These are phyloP conservation scores for Ceriagrion tenellum DNA, from an alignment of 2,888 invertebrate genomes.

Conservation along the genomic window DNA sequence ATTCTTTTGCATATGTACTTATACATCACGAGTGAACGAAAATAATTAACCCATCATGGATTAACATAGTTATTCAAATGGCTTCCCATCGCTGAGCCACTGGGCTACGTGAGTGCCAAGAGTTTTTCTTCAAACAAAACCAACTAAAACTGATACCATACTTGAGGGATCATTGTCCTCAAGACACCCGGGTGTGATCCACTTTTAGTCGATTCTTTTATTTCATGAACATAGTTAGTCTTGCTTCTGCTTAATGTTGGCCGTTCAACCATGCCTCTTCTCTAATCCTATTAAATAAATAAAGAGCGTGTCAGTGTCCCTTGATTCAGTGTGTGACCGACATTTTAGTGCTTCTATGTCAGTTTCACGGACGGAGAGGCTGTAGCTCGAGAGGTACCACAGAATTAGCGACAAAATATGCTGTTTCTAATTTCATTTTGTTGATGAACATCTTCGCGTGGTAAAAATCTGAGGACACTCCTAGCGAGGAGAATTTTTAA, in stretches of 20 bases:
- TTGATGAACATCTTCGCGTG: neutral
- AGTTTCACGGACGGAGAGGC: too few species aligned
- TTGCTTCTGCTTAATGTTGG: neutral
- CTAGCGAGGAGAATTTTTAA: neutral
- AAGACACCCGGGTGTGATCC: conserved; percentile 33
- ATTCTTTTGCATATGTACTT: too few species aligned
- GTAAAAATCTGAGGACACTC: neutral
- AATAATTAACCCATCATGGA: neutral
- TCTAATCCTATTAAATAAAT: neutral
- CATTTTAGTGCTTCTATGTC: neutral
- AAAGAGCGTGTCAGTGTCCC: neutral
- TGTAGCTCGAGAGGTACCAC: too few species aligned
- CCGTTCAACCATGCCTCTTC: neutral
- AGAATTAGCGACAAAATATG: too few species aligned
- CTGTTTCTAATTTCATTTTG: too few species aligned
- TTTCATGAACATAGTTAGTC: neutral
- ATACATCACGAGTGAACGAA: too few species aligned
- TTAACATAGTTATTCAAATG: neutral
- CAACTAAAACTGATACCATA: conserved; percentile 48
- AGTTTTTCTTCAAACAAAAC: conserved; percentile 51
- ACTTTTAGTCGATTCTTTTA: conserved; percentile 47
- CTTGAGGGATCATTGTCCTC: conserved; percentile 58
- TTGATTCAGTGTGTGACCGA: neutral
- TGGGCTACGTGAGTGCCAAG: conserved; percentile 61
- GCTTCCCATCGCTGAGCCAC: neutral